Conservation (phyloP, 2,888 invertebrate species). For the Eudemis profundana region DNA sequence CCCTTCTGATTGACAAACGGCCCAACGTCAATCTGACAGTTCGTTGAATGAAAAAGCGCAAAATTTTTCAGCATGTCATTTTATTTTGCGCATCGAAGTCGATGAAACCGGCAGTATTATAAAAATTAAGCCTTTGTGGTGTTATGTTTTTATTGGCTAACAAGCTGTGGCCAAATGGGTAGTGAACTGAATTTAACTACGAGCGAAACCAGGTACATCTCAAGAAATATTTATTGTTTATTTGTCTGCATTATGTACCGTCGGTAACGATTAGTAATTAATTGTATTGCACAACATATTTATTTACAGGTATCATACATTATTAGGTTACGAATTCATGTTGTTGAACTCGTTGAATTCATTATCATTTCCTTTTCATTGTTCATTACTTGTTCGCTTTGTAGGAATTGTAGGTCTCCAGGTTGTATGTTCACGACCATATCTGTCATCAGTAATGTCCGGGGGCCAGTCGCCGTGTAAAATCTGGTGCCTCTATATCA, state of each 20-base stretch:
- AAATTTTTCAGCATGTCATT: slow-evolving; percentile 45
- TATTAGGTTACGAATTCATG: slow-evolving; percentile 18
- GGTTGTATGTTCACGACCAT: slow-evolving; percentile 49
- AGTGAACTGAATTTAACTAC: slow-evolving; percentile 72
- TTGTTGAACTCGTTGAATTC: background rate
- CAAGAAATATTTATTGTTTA: slow-evolving; percentile 36
- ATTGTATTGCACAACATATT: slow-evolving; percentile 39
- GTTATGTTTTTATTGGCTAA: slow-evolving; percentile 76
- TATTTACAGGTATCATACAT: slow-evolving; percentile 1
- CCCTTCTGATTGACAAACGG: slow-evolving; percentile 1
- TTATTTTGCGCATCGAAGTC: slow-evolving; percentile 47
- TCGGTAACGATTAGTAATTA: slow-evolving; percentile 56
- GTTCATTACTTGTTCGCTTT: slow-evolving; percentile 51
- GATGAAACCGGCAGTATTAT: slow-evolving; percentile 32
- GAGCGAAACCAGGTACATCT: slow-evolving; percentile 69
- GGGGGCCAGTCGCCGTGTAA: slow-evolving; percentile 61
- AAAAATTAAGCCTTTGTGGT: slow-evolving; percentile 47
- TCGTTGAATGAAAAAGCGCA: slow-evolving; percentile 27
- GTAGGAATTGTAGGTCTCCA: slow-evolving; percentile 62
- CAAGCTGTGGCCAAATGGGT: slow-evolving; percentile 73
- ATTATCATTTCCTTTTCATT: slow-evolving; percentile 37
- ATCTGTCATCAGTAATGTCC: slow-evolving; percentile 56
- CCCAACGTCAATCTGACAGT: slow-evolving; percentile 21
- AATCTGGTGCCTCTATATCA: slow-evolving; percentile 65
- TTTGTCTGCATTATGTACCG: slow-evolving; percentile 43